Conservation (phyloP, 2,797 vertebrate genomes). For the Eulemur coronatus region DNA sequence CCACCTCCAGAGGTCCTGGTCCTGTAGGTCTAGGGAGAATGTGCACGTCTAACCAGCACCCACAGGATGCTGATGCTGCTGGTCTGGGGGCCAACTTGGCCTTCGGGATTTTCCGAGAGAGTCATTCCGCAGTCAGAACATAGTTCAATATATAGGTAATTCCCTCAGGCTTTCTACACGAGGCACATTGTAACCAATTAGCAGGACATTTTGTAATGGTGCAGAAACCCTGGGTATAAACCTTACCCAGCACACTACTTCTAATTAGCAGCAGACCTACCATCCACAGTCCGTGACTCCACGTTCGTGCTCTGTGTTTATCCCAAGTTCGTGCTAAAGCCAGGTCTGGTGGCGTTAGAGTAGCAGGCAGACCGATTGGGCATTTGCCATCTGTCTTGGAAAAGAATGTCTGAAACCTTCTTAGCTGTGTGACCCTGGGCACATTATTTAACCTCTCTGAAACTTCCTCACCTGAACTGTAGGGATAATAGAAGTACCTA, state of each 20-base stretch:
- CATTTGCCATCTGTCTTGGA: background rate
- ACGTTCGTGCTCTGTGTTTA: background rate
- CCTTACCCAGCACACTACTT: background rate
- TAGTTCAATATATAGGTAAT: background rate
- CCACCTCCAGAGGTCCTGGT: background rate
- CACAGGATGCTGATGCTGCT: background rate
- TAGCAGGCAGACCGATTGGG: background rate
- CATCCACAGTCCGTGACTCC: accelerated
- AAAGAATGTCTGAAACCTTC: background rate
- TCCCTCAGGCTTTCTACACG: background rate
- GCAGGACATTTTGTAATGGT: background rate
- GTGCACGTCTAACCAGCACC: background rate
- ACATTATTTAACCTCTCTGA: accelerated
- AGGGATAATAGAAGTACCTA: background rate
- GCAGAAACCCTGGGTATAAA: background rate
- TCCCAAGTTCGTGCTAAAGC: background rate
- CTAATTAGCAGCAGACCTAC: background rate
- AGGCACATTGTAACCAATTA: background rate
- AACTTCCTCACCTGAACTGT: background rate
- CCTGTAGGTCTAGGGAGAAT: background rate
- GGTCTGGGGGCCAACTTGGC: background rate
- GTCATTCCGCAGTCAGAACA: background rate
- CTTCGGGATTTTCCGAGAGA: background rate
- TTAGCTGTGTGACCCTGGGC: background rate
- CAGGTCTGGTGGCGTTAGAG: accelerated